Conservation (phyloP, 2,113 vertebrate species). For the Erythrolamprus reginae region DNA sequence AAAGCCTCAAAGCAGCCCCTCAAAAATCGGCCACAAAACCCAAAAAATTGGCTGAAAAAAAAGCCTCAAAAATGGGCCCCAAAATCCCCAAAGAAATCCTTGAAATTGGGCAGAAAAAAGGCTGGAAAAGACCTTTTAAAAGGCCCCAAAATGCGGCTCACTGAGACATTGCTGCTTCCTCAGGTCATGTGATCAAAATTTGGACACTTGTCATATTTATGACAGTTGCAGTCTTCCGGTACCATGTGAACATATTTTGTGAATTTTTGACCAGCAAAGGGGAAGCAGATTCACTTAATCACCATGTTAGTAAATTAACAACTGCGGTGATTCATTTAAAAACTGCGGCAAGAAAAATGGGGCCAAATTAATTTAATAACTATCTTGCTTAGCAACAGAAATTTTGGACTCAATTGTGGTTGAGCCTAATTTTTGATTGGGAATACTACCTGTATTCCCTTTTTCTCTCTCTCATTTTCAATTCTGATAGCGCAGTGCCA, state of each 20-base stretch:
- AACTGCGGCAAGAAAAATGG: not conserved
- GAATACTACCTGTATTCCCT: not conserved
- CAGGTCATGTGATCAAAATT: not conserved
- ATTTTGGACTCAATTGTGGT: not conserved
- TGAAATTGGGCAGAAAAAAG: too few species aligned
- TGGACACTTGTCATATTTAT: not conserved
- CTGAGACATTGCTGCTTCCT: not conserved
- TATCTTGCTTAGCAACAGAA: not conserved
- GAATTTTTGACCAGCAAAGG: not conserved
- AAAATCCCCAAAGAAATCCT: too few species aligned
- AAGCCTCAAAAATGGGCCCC: too few species aligned
- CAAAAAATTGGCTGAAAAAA: too few species aligned
- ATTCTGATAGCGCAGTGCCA: slow-evolving; percentile 3
- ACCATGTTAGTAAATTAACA: not conserved
- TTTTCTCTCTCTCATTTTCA: not conserved
- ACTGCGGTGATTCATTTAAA: not conserved
- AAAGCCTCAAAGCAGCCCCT: too few species aligned
- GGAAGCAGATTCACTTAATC: not conserved
- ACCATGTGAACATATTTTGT: not conserved
- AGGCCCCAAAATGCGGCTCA: too few species aligned
- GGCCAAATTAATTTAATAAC: not conserved
- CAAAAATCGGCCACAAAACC: too few species aligned
- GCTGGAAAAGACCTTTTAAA: too few species aligned
- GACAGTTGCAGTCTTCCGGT: not conserved
- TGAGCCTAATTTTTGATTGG: too few species aligned